Conservation (phyloP, 1,140 invertebrate genomes). For the Lasioglossum albipes region DNA sequence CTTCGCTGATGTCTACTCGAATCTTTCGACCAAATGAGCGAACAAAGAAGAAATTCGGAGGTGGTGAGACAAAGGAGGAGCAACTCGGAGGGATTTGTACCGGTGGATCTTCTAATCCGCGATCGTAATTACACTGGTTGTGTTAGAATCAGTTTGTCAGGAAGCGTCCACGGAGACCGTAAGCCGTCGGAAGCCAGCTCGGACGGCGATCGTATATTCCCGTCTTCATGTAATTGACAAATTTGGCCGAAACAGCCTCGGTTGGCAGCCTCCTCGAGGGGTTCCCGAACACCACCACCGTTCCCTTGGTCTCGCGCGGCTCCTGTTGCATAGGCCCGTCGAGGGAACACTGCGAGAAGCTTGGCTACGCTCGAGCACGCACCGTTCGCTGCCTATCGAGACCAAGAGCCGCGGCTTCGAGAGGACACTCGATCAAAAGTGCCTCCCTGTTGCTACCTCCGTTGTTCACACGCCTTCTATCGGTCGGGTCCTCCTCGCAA, state of each 20-base stretch:
- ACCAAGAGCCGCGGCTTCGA: conserved; percentile 2
- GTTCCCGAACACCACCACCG: neutral
- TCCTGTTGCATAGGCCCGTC: conserved; percentile 33
- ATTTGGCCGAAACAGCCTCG: neutral
- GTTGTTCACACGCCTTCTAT: neutral
- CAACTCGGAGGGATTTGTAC: too few species aligned
- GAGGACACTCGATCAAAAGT: conserved; percentile 38
- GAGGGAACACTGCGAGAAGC: neutral
- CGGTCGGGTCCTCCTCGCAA: neutral
- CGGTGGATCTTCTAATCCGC: too few species aligned
- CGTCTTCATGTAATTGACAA: conserved; percentile 8
- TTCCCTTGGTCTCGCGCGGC: neutral
- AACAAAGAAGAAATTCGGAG: too few species aligned
- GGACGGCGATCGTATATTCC: neutral
- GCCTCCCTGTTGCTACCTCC: conserved; percentile 17
- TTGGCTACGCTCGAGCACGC: conserved; percentile 5
- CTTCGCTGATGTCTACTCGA: too few species aligned
- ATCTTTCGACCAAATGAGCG: too few species aligned
- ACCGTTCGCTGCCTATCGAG: conserved; percentile 21
- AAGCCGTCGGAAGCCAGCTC: neutral
- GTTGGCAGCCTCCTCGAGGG: neutral
- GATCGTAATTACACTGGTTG: too few species aligned
- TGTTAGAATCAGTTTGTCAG: too few species aligned
- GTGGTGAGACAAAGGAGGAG: too few species aligned
- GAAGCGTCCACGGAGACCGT: too few species aligned